Conservation (phyloP, 2,797 vertebrate species). For the Decapterus maruadsi region DNA sequence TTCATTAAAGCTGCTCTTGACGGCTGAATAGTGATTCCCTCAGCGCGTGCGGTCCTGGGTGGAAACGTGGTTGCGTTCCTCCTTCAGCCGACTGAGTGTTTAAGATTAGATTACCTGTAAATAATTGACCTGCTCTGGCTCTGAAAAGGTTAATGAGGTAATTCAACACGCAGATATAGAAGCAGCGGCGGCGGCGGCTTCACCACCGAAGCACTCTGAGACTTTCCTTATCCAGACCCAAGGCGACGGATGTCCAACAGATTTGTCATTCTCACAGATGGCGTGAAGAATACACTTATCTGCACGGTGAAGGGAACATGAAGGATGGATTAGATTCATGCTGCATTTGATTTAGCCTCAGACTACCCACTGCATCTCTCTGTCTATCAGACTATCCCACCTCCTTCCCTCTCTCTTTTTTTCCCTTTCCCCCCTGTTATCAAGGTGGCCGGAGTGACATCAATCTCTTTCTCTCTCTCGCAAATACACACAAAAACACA, state of each 20-base stretch:
- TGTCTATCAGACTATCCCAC: neutral
- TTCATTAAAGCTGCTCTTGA: neutral
- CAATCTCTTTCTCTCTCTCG: constrained; percentile 9
- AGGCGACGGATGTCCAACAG: constrained; percentile 47
- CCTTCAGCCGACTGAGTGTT: neutral
- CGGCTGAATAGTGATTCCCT: neutral
- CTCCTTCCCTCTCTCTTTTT: neutral
- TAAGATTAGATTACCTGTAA: constrained; percentile 61
- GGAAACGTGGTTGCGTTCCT: neutral
- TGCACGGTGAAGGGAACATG: constrained; percentile 30
- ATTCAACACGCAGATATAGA: constrained; percentile 58
- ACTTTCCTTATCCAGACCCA: constrained; percentile 28
- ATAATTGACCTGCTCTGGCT: constrained; percentile 65
- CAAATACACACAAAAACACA: constrained; percentile 15
- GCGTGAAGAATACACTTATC: constrained; percentile 42
- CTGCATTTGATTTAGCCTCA: constrained; percentile 28
- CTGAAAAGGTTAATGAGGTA: constrained; percentile 78
- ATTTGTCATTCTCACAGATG: constrained; percentile 55
- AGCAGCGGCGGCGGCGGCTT: neutral
- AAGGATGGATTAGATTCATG: constrained; percentile 44
- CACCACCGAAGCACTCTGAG: constrained; percentile 13
- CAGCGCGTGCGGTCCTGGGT: neutral
- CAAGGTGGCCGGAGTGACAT: constrained; percentile 13
- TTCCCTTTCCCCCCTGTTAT: neutral
- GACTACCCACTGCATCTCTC: neutral